A percentile compares a stretch with the other conserved stretches of the same genome.
Conservation (phyloP, 2,797 vertebrate species). For the Numenius phaeopus region DNA sequence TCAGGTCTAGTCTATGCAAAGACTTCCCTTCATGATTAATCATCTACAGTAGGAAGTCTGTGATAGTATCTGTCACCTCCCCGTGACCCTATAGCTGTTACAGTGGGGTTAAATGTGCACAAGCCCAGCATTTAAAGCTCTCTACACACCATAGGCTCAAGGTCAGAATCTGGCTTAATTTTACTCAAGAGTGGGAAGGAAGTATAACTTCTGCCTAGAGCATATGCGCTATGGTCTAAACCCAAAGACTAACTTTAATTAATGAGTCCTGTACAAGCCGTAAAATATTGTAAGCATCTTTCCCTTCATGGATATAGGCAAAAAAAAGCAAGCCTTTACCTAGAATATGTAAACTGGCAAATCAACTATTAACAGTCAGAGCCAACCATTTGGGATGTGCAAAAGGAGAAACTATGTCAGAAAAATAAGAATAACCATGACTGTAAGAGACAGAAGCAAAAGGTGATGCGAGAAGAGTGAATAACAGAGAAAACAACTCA, state of each 20-base stretch:
- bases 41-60: slow-evolving; percentile 34
- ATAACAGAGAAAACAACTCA: neutral
- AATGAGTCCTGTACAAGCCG: neutral
- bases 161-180: slow-evolving; percentile 49
- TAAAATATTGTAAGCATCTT: slow-evolving; percentile 13
- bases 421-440: neutral
- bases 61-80: slow-evolving; percentile 66
- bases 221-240: slow-evolving; percentile 1
- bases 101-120: slow-evolving; percentile 39
- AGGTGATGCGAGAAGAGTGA: neutral
- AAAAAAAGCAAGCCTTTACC: slow-evolving; percentile 8
- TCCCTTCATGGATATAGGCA: neutral
- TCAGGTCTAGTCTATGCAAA: slow-evolving; percentile 52
- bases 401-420: neutral
- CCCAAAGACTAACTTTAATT: slow-evolving; percentile 41
- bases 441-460: neutral
- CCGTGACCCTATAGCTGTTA: slow-evolving; percentile 42
- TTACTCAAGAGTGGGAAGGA: neutral
- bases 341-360: neutral
- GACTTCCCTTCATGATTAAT: slow-evolving; percentile 72
- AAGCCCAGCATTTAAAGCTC: slow-evolving; percentile 35
- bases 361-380: neutral
- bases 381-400: neutral
- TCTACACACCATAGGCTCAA: slow-evolving; percentile 54
- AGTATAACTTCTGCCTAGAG: slow-evolving; percentile 1